A percentile compares a stretch with the other conserved stretches of the same genome.
Conservation (phyloP, 2,888 invertebrate genomes). For the Emmelina monodactyla region DNA sequence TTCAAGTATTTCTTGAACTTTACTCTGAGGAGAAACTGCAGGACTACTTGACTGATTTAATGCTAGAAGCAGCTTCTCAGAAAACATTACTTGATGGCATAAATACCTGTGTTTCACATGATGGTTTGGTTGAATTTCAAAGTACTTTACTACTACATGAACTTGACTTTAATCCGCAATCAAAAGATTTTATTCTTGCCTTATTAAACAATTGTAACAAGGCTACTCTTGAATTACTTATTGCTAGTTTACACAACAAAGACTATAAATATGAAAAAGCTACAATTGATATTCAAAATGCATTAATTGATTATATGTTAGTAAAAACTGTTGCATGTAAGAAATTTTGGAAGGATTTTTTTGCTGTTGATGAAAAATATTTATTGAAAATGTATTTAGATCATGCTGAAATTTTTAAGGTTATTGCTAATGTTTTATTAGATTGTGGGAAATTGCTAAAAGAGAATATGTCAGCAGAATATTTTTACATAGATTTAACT, state of each 20-base stretch:
- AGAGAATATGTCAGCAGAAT: constrained; percentile 40
- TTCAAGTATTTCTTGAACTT: constrained; percentile 34
- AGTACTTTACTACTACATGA: neutral
- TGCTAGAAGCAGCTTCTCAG: constrained; percentile 46
- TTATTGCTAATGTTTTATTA: constrained; percentile 37
- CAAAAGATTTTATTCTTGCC: constrained; percentile 20
- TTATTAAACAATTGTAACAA: constrained; percentile 28
- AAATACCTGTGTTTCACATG: neutral
- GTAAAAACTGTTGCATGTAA: constrained; percentile 26
- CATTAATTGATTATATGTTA: constrained; percentile 25
- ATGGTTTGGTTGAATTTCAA: neutral
- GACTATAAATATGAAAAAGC: constrained; percentile 21
- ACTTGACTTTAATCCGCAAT: neutral
- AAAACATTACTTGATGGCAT: constrained; percentile 23
- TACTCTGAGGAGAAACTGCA: constrained; percentile 38
- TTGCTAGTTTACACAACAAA: constrained; percentile 32
- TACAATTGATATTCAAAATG: constrained; percentile 23
- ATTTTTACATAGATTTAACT: constrained; percentile 53
- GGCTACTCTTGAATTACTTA: constrained; percentile 30
- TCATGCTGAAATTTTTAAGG: constrained; percentile 30
- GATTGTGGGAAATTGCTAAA: constrained; percentile 41
- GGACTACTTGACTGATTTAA: constrained; percentile 33
- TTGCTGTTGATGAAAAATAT: constrained; percentile 27
- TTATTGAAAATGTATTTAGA: constrained; percentile 34
- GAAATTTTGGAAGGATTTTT: constrained; percentile 37